phyloP scores from a whole-genome alignment of 1,140 invertebrate species.

The Lepidotrigona ventralis region DNA sequence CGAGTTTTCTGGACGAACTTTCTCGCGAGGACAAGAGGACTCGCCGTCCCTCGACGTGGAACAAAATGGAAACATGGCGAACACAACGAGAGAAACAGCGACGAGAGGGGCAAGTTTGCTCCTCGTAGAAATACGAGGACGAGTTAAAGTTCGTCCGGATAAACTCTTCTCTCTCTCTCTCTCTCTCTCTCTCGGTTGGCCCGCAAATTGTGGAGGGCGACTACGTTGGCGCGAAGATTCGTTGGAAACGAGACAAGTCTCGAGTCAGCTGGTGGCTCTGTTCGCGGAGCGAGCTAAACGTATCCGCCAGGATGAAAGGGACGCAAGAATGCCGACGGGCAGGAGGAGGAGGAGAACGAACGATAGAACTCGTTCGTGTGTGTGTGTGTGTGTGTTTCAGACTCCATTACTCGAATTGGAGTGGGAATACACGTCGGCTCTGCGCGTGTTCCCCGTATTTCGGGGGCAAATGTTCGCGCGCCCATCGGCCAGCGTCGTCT shows the following conservation, averaged over 20 bases:
- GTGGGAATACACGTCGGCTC: constrained; percentile 73
- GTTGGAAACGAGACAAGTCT: constrained; percentile 5
- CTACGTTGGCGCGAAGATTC: neutral
- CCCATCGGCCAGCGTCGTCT: constrained; percentile 35
- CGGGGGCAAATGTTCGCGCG: constrained; percentile 66
- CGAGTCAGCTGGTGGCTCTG: too few relatives aligned
- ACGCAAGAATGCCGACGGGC: constrained; percentile 31
- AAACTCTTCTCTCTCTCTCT: neutral
- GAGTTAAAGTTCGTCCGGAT: neutral
- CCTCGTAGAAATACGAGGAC: neutral
- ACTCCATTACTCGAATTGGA: constrained; percentile 77
- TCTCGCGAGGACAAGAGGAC: too few relatives aligned
- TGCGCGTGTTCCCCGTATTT: constrained; percentile 72
- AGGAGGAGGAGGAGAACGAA: neutral
- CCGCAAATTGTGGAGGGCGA: too few relatives aligned
- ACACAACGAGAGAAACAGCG: neutral
- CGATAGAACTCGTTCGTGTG: constrained; percentile 44
- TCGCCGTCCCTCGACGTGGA: too few relatives aligned
- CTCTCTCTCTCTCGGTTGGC: too few relatives aligned
- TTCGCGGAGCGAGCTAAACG: constrained; percentile 16
- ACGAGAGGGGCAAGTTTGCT: neutral
- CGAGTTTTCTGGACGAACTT: too few relatives aligned
- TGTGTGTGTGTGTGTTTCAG: constrained; percentile 73
- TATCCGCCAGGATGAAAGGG: constrained; percentile 20
- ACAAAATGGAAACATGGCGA: neutral